phyloP scores from a whole-genome alignment of 2,797 vertebrate species.

The Alcedo quadribrachys region DNA sequence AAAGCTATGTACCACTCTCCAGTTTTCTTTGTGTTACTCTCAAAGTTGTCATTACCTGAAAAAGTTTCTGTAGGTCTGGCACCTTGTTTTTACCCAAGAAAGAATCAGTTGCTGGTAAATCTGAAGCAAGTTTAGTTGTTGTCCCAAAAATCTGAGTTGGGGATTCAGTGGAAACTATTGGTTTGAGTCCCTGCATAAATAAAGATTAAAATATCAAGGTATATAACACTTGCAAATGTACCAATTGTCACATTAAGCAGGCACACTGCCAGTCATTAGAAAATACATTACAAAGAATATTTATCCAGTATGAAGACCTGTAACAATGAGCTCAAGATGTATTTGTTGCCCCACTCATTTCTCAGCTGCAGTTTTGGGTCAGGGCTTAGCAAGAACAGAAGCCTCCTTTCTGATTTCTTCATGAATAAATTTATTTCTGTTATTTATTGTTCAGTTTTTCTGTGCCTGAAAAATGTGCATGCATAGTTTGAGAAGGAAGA shows the following conservation, averaged over 20 bases:
- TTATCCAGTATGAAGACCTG: neutral
- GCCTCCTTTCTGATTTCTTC: neutral
- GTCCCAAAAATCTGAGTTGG: constrained; percentile 85
- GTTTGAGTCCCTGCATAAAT: constrained; percentile 86
- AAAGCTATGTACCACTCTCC: neutral
- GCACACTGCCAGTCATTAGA: neutral
- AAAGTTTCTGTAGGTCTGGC: constrained; percentile 89
- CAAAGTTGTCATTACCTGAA: constrained; percentile 86
- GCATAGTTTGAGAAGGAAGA: neutral
- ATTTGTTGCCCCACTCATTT: neutral
- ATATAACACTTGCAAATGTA: constrained; percentile 9
- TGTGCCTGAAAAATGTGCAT: too few relatives aligned
- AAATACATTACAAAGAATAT: neutral
- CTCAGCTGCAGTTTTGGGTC: neutral
- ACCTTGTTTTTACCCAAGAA: constrained; percentile 87
- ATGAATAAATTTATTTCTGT: neutral
- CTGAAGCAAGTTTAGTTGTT: constrained; percentile 86
- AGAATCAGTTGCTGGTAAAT: constrained; percentile 71
- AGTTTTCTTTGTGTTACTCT: constrained; percentile 5
- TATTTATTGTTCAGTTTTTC: neutral
- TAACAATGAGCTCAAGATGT: neutral
- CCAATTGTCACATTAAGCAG: neutral
- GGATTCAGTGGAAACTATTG: constrained; percentile 80
- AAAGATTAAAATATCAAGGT: constrained; percentile 56
- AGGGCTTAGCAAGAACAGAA: neutral